A percentile compares a stretch with the other conserved stretches of the same genome.
Conservation (phyloP, 2,797 vertebrate genomes). For the Danio kyathit region DNA sequence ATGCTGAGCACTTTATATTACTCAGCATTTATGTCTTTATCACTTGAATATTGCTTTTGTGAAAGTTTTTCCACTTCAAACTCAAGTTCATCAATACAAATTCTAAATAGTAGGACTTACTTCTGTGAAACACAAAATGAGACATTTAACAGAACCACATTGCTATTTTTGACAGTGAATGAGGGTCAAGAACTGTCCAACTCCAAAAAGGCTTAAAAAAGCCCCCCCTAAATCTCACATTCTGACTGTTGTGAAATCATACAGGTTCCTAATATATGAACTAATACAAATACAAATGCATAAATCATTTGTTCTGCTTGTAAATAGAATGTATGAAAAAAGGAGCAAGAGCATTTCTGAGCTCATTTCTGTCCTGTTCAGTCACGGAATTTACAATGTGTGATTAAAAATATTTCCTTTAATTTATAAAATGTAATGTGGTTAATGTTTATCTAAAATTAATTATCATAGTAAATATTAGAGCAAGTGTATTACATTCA, state of each 20-base stretch:
- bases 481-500: conserved; percentile 77
- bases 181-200: background rate
- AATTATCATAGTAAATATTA: conserved; percentile 40
- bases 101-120: background rate
- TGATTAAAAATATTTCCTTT: no score
- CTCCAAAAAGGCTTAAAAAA: background rate
- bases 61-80: background rate
- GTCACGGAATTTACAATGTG: no score
- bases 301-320: no score
- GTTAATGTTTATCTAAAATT: background rate
- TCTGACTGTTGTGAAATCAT: background rate
- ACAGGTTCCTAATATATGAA: background rate
- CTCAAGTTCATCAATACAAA: no score
- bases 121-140: background rate
- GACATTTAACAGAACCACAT: background rate
- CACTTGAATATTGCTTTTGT: background rate
- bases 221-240: background rate
- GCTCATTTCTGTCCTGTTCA: no score
- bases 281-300: background rate
- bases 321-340: no score
- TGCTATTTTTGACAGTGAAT: background rate
- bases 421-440: background rate
- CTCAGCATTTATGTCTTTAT: no score
- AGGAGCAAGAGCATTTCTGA: no score
- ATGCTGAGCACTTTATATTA: no score